Percentiles rank a stretch among this genome's conserved stretches.
These are phyloP conservation scores for Myocastor coypus DNA, from an alignment of 2,113 vertebrate genomes.

Conservation along the genomic window DNA sequence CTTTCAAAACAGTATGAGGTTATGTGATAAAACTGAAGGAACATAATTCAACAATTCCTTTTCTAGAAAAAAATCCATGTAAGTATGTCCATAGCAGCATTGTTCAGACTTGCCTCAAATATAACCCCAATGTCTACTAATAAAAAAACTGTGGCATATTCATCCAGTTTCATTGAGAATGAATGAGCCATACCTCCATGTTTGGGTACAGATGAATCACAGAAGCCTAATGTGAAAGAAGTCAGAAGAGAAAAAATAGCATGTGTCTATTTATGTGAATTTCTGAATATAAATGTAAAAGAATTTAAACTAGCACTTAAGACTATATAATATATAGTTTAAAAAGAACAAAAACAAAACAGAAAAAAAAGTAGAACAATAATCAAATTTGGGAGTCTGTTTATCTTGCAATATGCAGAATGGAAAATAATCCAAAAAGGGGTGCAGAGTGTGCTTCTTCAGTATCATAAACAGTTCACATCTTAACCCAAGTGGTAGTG, in stretches of 20 bases:
- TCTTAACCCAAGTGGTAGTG: background rate
- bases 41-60: background rate
- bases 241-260: background rate
- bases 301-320: background rate
- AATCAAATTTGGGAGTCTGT: background rate
- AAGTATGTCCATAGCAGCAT: background rate
- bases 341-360: background rate
- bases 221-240: background rate
- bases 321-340: background rate
- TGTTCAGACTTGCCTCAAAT: conserved; percentile 27
- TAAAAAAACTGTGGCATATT: background rate
- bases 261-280: conserved; percentile 43
- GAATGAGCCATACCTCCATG: background rate
- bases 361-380: background rate
- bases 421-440: background rate
- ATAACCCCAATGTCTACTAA: background rate
- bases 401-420: background rate
- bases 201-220: conserved; percentile 19
- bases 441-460: background rate
- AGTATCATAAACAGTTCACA: background rate
- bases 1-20: background rate
- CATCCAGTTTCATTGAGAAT: background rate
- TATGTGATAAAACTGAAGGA: background rate
- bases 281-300: conserved; percentile 49
- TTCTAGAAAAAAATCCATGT: background rate